These are phyloP conservation scores for Andrena trimmerana DNA, from an alignment of 2,888 invertebrate genomes.

Conservation along the genomic window DNA sequence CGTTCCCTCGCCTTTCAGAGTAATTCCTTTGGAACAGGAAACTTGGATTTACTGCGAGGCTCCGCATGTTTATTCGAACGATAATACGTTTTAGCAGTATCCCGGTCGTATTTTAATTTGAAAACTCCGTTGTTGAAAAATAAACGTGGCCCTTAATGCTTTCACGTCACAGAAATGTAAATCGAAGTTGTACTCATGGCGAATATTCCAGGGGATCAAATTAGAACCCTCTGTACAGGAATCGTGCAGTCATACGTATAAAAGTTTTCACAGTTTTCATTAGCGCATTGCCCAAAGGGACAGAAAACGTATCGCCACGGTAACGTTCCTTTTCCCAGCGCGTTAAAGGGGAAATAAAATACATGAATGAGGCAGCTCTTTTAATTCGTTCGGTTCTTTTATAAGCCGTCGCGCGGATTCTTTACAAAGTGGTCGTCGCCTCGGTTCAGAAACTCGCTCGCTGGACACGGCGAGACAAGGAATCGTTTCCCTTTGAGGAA, in stretches of 20 bases:
- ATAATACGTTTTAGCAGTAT: too few relatives aligned
- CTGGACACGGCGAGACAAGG: conserved; percentile 9
- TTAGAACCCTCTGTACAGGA: neutral
- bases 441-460: neutral
- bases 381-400: neutral
- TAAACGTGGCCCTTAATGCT: too few relatives aligned
- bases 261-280: conserved; percentile 1
- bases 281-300: neutral
- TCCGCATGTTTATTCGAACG: neutral
- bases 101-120: too few relatives aligned
- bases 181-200: neutral
- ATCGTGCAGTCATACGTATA: neutral
- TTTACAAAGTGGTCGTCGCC: neutral
- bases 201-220: neutral
- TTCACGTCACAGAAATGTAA: too few relatives aligned
- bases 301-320: neutral
- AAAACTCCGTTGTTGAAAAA: too few relatives aligned
- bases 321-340: neutral
- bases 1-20: neutral
- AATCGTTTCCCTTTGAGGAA: conserved; percentile 14
- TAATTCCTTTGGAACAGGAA: neutral
- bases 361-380: neutral
- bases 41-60: neutral
- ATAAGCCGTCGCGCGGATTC: neutral
- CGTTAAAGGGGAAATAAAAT: neutral